Percentiles rank a stretch among this genome's conserved stretches.
Evolutionary conservation across 53 echinoderm and acorn worm species (phyloP).

Genomic region (Antedon mediterranea): DNA sequence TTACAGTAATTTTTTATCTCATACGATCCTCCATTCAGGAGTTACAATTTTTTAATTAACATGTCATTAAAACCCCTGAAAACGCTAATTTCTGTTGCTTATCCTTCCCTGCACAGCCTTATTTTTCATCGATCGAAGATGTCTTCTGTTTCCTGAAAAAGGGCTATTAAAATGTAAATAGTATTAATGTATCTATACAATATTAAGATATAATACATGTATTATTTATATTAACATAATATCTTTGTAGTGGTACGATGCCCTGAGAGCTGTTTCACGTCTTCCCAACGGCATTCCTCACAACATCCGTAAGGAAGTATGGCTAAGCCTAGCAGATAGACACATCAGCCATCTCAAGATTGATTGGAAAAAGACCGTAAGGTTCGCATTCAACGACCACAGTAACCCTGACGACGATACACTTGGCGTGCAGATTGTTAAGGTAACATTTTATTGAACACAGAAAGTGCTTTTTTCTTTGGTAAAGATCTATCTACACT

Average conservation of each 20-base stretch:
- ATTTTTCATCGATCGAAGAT: too few species aligned
- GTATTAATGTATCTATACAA: too few species aligned
- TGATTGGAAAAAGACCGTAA: constrained; percentile 92
- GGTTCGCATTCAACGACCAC: constrained; percentile 90
- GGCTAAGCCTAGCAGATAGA: constrained; percentile 86
- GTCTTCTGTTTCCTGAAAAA: too few species aligned
- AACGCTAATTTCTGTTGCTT: too few species aligned
- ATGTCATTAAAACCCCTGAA: too few species aligned
- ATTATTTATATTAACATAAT: neutral
- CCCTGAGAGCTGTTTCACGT: constrained; percentile 71
- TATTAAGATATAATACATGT: neutral
- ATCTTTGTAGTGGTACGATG: constrained; percentile 82
- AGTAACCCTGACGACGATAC: constrained; percentile 97
- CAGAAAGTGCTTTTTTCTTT: too few species aligned
- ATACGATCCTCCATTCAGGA: too few species aligned
- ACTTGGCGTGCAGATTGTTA: constrained; percentile 89
- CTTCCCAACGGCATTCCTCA: constrained; percentile 81
- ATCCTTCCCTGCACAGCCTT: too few species aligned
- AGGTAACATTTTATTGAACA: constrained; percentile 59
- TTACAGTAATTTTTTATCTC: too few species aligned
- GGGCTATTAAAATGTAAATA: too few species aligned
- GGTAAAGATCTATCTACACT: too few species aligned
- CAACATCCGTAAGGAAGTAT: constrained; percentile 70
- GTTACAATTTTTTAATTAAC: too few species aligned
- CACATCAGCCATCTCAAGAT: constrained; percentile 83